A percentile compares a stretch with the other conserved stretches of the same genome.
phyloP scores from a whole-genome alignment of 2,113 vertebrate species.

The Engystomops pustulosus region DNA sequence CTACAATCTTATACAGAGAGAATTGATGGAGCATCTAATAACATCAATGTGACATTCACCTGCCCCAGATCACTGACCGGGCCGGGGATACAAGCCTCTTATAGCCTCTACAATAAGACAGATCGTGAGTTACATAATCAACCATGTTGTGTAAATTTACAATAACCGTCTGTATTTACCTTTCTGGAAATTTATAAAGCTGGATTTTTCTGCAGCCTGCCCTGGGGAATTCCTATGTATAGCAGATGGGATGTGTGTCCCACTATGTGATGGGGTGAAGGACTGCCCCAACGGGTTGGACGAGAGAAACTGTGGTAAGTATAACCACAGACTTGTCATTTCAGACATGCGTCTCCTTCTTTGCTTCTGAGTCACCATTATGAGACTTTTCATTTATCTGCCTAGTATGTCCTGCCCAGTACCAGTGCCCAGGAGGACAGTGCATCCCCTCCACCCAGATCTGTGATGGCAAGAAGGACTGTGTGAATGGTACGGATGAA shows the following conservation, averaged over 20 bases:
- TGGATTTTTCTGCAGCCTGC: slow-evolving; percentile 77
- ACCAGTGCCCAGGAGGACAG: slow-evolving; percentile 83
- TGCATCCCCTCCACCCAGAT: slow-evolving; percentile 85
- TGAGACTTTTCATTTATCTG: background rate
- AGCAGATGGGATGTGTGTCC: slow-evolving; percentile 86
- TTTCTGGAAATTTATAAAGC: background rate
- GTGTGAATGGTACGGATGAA: slow-evolving; percentile 81
- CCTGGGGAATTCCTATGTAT: slow-evolving; percentile 87
- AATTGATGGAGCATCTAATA: slow-evolving; percentile 73
- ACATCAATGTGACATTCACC: slow-evolving; percentile 81
- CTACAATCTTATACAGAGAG: slow-evolving; percentile 84
- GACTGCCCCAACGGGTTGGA: slow-evolving; percentile 91
- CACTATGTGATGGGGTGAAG: slow-evolving; percentile 87
- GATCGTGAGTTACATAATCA: slow-evolving; percentile 79
- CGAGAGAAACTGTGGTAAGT: slow-evolving; percentile 91
- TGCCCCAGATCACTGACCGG: slow-evolving; percentile 88
- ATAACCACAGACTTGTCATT: background rate
- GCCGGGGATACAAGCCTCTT: slow-evolving; percentile 84
- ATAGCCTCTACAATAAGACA: slow-evolving; percentile 88
- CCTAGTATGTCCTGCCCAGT: slow-evolving; percentile 87
- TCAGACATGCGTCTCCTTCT: background rate
- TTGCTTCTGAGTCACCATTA: background rate
- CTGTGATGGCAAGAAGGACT: slow-evolving; percentile 84
- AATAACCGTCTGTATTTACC: no score
- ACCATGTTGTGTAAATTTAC: background rate